Conservation (phyloP, 2,113 vertebrate genomes). For the Nothoprocta pentlandii region DNA sequence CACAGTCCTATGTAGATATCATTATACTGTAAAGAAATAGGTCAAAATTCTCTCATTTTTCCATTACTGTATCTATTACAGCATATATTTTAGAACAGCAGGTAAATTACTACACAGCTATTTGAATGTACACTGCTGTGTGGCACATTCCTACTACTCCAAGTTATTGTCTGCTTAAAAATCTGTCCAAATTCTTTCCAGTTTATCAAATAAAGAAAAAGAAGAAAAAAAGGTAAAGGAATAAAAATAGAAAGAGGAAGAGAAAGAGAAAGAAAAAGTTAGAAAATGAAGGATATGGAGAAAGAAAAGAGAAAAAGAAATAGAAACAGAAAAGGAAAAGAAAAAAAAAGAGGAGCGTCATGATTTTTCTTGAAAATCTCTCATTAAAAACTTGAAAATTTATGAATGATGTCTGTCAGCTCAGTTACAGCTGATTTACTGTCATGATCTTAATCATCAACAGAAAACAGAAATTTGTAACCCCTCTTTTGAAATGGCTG, state of each 20-base stretch:
- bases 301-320: fast-evolving
- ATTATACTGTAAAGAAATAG: neutral
- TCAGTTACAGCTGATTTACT: neutral
- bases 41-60: neutral
- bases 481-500: neutral
- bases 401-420: neutral
- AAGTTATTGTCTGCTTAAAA: neutral
- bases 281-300: too few relatives aligned
- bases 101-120: neutral
- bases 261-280: fast-evolving
- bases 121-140: neutral
- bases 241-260: fast-evolving
- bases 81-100: neutral
- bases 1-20: neutral
- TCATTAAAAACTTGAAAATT: neutral
- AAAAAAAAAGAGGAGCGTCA: neutral
- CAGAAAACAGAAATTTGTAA: neutral
- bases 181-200: neutral
- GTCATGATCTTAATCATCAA: neutral
- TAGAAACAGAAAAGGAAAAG: too few relatives aligned
- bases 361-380: neutral
- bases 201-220: neutral
- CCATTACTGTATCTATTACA: neutral
- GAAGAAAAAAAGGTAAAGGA: fast-evolving
- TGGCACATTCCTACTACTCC: neutral